Evolutionary conservation across 2,888 invertebrate species (phyloP).

Genomic region (Heliconius ismenius): DNA sequence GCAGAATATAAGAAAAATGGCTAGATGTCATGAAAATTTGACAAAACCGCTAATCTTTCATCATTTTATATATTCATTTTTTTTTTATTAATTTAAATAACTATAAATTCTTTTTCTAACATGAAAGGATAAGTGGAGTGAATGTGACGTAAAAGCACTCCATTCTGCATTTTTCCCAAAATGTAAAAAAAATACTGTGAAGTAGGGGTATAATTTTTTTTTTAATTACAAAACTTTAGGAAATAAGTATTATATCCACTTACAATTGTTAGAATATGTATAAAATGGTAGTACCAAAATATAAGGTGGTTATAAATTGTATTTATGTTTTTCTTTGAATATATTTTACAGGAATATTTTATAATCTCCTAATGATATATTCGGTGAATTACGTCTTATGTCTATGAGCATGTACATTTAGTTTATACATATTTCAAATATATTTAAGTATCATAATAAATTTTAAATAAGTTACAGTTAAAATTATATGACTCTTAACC

Average conservation of each 20-base stretch:
- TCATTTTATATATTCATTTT: neutral
- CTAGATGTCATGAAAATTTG: neutral
- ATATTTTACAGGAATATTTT: constrained; percentile 17
- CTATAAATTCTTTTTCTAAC: no score
- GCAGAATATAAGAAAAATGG: neutral
- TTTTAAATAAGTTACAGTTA: constrained; percentile 10
- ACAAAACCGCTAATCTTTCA: neutral
- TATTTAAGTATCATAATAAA: constrained; percentile 21
- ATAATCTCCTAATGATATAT: constrained; percentile 13
- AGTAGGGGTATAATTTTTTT: neutral
- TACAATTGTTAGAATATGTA: constrained; percentile 5
- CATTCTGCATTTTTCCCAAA: neutral
- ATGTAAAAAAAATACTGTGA: neutral
- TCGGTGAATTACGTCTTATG: constrained; percentile 11
- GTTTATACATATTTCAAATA: constrained; percentile 2
- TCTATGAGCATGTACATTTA: constrained; percentile 18
- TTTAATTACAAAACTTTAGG: neutral
- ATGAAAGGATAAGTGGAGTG: no score
- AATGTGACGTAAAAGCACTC: neutral
- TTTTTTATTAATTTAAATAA: no score
- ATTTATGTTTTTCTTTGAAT: constrained; percentile 3
- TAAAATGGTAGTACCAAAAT: constrained; percentile 17
- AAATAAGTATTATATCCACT: neutral
- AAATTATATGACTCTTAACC: constrained; percentile 10
- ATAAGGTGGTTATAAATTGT: constrained; percentile 1